These are phyloP conservation scores for Pomatostomus ruficeps DNA, from an alignment of 2,113 vertebrate species.

Conservation along the genomic window DNA sequence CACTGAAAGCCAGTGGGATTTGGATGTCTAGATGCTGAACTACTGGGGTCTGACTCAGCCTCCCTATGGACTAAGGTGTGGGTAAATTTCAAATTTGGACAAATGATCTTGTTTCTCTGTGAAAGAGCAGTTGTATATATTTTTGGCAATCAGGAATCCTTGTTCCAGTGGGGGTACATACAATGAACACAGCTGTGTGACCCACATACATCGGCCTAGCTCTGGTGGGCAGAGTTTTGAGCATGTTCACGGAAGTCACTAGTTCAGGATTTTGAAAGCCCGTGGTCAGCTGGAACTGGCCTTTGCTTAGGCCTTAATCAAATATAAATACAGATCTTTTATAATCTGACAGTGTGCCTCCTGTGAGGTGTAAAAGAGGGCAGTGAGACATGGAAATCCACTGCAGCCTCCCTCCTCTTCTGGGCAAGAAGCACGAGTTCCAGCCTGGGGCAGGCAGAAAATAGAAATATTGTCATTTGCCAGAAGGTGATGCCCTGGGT, in stretches of 20 bases:
- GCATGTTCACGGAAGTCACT: neutral
- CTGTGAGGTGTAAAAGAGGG: neutral
- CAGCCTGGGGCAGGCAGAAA: neutral
- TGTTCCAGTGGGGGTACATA: neutral
- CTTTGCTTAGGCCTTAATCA: neutral
- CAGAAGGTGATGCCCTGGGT: neutral
- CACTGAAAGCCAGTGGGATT: neutral
- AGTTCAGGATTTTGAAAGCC: neutral
- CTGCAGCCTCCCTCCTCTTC: neutral
- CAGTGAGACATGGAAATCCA: neutral
- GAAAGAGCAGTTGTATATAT: neutral
- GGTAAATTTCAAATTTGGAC: neutral
- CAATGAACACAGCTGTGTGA: neutral
- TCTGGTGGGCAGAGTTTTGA: neutral
- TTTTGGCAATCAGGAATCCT: neutral
- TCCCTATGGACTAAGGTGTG: neutral
- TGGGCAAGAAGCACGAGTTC: neutral
- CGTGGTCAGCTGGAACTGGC: neutral
- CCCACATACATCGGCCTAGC: rapidly evolving
- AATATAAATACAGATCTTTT: neutral
- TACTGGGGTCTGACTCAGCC: neutral
- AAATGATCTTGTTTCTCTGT: neutral
- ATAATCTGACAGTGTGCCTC: neutral
- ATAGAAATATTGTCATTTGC: neutral
- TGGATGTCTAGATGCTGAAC: neutral